Percentiles rank a stretch among this genome's conserved stretches.
Conservation (phyloP, 2,797 vertebrate species). For the Heteromormyrus szaboi region DNA sequence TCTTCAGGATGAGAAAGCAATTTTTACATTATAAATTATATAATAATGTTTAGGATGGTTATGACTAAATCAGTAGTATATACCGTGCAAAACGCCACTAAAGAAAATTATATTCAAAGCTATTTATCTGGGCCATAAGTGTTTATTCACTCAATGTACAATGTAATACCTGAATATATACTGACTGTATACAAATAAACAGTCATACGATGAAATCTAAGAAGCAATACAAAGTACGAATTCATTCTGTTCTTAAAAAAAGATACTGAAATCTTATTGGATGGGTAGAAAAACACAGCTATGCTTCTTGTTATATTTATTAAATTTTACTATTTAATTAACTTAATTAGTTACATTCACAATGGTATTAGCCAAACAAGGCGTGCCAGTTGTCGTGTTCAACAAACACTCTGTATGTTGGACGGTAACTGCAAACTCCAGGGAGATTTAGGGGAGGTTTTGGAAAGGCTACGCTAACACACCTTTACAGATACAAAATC, state of each 20-base stretch:
- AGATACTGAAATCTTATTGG: not conserved
- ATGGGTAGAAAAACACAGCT: not conserved
- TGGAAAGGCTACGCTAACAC: not conserved
- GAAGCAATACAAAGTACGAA: not conserved
- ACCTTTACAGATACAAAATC: not conserved
- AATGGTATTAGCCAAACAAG: not conserved
- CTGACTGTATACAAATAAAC: not conserved
- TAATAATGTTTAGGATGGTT: slow-evolving; percentile 47
- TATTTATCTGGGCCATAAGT: not conserved
- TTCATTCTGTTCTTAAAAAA: not conserved
- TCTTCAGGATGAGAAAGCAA: not conserved
- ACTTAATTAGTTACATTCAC: not conserved
- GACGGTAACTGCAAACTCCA: not conserved
- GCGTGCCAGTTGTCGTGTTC: not conserved
- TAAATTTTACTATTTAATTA: not conserved
- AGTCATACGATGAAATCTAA: not conserved
- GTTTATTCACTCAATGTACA: not conserved
- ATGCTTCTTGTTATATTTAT: not conserved
- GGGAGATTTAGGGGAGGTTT: not conserved
- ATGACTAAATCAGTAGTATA: slow-evolving; percentile 44
- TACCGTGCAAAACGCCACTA: not conserved
- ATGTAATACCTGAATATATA: not conserved
- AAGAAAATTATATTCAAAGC: slow-evolving; percentile 21
- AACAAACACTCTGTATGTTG: not conserved
- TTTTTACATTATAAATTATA: not conserved